These are phyloP conservation scores for Eristalinus sepulchralis DNA, from an alignment of 2,888 invertebrate genomes.

Conservation along the genomic window DNA sequence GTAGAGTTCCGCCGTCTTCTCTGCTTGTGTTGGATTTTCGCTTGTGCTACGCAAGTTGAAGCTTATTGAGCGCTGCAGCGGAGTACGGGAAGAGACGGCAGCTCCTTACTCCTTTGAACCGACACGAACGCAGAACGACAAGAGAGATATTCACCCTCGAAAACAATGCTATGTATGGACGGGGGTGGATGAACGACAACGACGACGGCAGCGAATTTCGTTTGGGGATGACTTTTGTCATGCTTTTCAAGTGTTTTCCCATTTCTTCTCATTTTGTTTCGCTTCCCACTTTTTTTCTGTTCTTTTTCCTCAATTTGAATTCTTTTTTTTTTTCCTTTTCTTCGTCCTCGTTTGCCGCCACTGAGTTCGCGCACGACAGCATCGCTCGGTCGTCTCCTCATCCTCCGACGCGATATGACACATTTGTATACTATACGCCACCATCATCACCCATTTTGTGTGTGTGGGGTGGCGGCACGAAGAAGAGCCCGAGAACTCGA, in stretches of 20 bases:
- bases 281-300: constrained; percentile 19
- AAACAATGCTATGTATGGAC: neutral
- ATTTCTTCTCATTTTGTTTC: constrained; percentile 7
- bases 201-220: constrained; percentile 40
- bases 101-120: constrained; percentile 51
- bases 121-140: too few species aligned
- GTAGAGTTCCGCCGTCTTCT: constrained; percentile 22
- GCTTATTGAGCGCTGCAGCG: neutral
- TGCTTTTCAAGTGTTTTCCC: constrained; percentile 68
- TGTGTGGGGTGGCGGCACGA: constrained; percentile 47
- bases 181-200: constrained; percentile 51
- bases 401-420: constrained; percentile 60
- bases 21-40: constrained; percentile 51
- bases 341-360: constrained; percentile 65
- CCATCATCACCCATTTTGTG: constrained; percentile 50
- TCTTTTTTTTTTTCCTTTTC: constrained; percentile 15
- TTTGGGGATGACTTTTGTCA: constrained; percentile 69
- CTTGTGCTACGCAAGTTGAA: constrained; percentile 14
- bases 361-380: constrained; percentile 67
- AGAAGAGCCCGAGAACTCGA: constrained; percentile 7
- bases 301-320: neutral
- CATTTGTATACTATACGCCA: constrained; percentile 58
- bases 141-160: constrained; percentile 25
- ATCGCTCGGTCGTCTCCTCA: constrained; percentile 24
- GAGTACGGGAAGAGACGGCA: constrained; percentile 30